Evolutionary conservation across 2,888 invertebrate species (phyloP).

Genomic region (Temnothorax rugatulus): DNA sequence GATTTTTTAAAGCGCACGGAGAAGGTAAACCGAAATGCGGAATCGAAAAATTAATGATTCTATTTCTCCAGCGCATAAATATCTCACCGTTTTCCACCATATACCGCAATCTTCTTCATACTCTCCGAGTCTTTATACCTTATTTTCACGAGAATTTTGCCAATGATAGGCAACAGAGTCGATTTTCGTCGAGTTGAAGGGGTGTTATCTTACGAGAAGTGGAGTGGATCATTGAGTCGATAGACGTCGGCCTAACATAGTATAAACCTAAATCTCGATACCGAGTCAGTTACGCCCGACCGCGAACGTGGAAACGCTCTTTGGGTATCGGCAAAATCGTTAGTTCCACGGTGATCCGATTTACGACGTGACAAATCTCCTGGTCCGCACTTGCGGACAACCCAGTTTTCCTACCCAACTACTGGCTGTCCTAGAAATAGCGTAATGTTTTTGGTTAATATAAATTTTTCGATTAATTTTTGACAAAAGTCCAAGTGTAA

Average conservation of each 20-base stretch:
- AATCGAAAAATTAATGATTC: not conserved
- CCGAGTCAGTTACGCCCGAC: constrained; percentile 71
- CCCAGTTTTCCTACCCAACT: constrained; percentile 61
- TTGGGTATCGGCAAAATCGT: constrained; percentile 75
- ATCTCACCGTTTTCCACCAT: not conserved
- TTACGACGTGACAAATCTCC: constrained; percentile 75
- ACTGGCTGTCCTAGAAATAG: not conserved
- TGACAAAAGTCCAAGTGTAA: not conserved
- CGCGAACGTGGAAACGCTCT: constrained; percentile 73
- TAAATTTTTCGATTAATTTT: not conserved
- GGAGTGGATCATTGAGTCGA: constrained; percentile 51
- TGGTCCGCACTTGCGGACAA: constrained; percentile 60
- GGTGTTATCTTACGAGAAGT: constrained; percentile 31
- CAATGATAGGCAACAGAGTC: constrained; percentile 7
- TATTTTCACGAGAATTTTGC: constrained; percentile 10
- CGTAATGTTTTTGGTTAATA: not conserved
- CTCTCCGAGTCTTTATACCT: not conserved
- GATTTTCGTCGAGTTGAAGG: constrained; percentile 14
- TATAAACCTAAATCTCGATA: constrained; percentile 71
- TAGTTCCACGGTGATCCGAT: constrained; percentile 73
- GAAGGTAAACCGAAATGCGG: not conserved
- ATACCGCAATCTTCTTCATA: not conserved
- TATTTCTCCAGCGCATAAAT: not conserved
- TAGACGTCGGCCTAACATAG: constrained; percentile 51
- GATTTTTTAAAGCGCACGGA: not conserved